Evolutionary conservation across 2,888 invertebrate species (phyloP), one percentile per base, ranked within the genome.

Genomic region (Netelia melanura): DNA sequence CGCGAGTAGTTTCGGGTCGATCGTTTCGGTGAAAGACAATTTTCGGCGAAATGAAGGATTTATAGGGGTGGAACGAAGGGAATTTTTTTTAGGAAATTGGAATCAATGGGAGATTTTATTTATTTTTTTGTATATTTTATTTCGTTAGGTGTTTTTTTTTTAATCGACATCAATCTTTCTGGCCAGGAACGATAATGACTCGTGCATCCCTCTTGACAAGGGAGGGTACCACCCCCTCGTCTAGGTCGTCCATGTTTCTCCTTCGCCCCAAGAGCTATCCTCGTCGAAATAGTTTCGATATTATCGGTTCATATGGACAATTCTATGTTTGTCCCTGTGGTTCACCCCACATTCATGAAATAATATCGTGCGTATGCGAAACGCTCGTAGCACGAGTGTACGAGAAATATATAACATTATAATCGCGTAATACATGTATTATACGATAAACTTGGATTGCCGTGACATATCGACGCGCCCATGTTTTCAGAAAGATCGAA

Each of bases 371-470:
- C 21, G 17, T 70, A 48, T 0, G 30, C 30, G 25, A 23, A 52
- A 48, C 43, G n/a, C n/a, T n/a, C 25, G 38, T 23, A 3, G 30
- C 30, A 5, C 5, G 10, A 21, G 9, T 30, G 30, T 44, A 43
- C n/a, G 43, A 58, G 21, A 14, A n/a, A 10, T 61, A 61, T 61
- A n/a, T 5, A 54, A 56, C 17, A 56, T 71, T 10, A 56, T 71
- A 56, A 61, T 71, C 30, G 38, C 10, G 58, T 25, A 58, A 58
- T 56, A 21, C 9, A 58, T 58, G 38, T 23, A 43, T 58, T 71
- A 71, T 38, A 3, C 56, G 21, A 44, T 3, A 61, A 44, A 72
- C n/a, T 61, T 72, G 30, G 56, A 11, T 44, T 23, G 61, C 14
- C 38, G 61, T 44, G 10, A 21, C 44, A 38, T 43, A 44, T 21